These are phyloP conservation scores for Bombus superbus DNA, from an alignment of 1,140 invertebrate species.

Conservation along the genomic window DNA sequence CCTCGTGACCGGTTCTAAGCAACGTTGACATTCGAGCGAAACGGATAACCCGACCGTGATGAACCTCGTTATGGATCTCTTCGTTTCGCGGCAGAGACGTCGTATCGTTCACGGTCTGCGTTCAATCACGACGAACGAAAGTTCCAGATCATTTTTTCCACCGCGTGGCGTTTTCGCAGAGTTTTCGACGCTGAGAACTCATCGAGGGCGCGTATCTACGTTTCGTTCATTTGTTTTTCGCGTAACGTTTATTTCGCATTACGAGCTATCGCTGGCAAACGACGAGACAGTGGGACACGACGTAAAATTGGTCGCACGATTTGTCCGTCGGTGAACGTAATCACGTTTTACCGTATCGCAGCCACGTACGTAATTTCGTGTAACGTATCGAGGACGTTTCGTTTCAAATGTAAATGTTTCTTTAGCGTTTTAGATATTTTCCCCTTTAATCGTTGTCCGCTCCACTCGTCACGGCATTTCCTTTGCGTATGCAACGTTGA, in stretches of 20 bases:
- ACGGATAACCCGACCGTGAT: slow-evolving; percentile 55
- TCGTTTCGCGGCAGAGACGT: neutral
- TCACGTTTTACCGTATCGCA: neutral
- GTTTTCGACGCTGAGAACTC: neutral
- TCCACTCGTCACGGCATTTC: neutral
- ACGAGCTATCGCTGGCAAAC: neutral
- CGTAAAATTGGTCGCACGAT: neutral
- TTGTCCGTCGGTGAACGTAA: neutral
- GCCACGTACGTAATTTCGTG: neutral
- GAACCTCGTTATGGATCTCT: slow-evolving; percentile 35
- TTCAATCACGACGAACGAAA: neutral
- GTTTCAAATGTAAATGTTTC: neutral
- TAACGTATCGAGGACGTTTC: neutral
- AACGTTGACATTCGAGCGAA: slow-evolving; percentile 39
- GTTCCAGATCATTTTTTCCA: neutral
- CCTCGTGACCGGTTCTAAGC: slow-evolving; percentile 15
- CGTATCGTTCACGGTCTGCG: neutral
- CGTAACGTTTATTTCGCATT: neutral
- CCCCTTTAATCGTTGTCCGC: neutral
- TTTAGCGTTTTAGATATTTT: neutral
- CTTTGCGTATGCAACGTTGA: neutral
- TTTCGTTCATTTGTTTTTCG: neutral
- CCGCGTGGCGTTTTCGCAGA: too few relatives aligned
- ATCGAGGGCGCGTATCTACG: neutral
- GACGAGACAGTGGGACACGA: too few relatives aligned